A percentile compares a stretch with the other conserved stretches of the same genome.
phyloP scores from a whole-genome alignment of 1,140 invertebrate genomes.

The Brevipalpus yothersi region DNA sequence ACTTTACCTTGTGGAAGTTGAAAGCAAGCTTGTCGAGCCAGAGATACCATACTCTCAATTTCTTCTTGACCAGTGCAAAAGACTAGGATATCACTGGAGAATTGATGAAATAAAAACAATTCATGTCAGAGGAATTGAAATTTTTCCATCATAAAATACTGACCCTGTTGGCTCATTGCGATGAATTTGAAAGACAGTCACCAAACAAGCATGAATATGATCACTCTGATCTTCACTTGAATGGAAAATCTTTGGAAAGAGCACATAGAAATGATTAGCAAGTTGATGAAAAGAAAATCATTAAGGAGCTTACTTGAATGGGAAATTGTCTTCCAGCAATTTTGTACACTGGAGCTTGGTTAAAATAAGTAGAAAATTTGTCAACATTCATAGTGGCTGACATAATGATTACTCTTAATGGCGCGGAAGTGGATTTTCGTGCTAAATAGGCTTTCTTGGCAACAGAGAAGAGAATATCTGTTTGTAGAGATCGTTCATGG shows the following conservation, averaged over 20 bases:
- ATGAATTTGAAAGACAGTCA: conserved; percentile 78
- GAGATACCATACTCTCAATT: conserved; percentile 61
- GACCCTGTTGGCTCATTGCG: conserved; percentile 50
- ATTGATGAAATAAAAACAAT: conserved; percentile 3
- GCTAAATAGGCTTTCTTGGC: conserved; percentile 48
- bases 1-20: conserved; percentile 14
- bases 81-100: conserved; percentile 54
- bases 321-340: conserved; percentile 66
- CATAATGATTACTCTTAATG: conserved; percentile 42
- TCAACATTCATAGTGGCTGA: conserved; percentile 89
- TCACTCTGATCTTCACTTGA: conserved; percentile 48
- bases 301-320: conserved; percentile 28
- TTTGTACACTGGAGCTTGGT: conserved; percentile 56
- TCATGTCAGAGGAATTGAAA: not conserved
- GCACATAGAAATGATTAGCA: not conserved
- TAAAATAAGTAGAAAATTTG: conserved; percentile 71
- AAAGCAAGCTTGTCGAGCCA: conserved; percentile 37
- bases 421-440: conserved; percentile 25
- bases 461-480: conserved; percentile 70
- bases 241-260: conserved; percentile 40
- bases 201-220: conserved; percentile 44
- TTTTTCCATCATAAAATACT: conserved; percentile 16
- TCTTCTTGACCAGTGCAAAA: conserved; percentile 97
- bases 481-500: conserved; percentile 84
- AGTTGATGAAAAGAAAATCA: not conserved